phyloP scores from a whole-genome alignment of 2,888 invertebrate species.

The Carabus problematicus region DNA sequence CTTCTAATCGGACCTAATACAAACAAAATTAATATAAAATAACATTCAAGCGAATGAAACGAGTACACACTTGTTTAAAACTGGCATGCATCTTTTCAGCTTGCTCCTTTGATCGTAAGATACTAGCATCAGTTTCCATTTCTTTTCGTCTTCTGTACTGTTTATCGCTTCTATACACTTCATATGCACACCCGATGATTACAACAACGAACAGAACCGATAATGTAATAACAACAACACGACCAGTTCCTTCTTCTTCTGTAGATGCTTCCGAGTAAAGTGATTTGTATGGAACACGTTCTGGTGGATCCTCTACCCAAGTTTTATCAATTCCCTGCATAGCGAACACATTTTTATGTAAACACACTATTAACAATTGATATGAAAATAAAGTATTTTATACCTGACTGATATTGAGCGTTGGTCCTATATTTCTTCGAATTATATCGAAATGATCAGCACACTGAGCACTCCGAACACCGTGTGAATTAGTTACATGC shows the following conservation, averaged over 20 bases:
- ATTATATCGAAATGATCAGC: constrained; percentile 76
- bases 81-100: constrained; percentile 69
- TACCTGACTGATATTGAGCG: constrained; percentile 68
- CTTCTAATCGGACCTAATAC: constrained; percentile 32
- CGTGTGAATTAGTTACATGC: constrained; percentile 85
- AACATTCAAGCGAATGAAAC: constrained; percentile 24
- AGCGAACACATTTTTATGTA: constrained; percentile 28
- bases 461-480: constrained; percentile 86
- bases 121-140: constrained; percentile 78
- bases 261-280: constrained; percentile 75
- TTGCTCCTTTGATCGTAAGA: constrained; percentile 76
- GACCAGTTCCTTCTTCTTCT: constrained; percentile 78
- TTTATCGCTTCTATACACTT: constrained; percentile 78
- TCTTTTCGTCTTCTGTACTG: constrained; percentile 75
- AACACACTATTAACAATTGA: constrained; percentile 5
- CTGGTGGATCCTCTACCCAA: constrained; percentile 87
- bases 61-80: constrained; percentile 35
- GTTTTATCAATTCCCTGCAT: constrained; percentile 76
- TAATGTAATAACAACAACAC: constrained; percentile 81
- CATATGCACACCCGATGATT: constrained; percentile 72
- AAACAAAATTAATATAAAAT: not conserved
- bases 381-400: constrained; percentile 43
- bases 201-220: constrained; percentile 77
- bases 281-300: constrained; percentile 76
- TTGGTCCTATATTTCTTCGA: constrained; percentile 66